Evolutionary conservation across 2,888 invertebrate species (phyloP), one percentile per base, ranked within the genome.

Genomic region (Dinocampus coccinellae): DNA sequence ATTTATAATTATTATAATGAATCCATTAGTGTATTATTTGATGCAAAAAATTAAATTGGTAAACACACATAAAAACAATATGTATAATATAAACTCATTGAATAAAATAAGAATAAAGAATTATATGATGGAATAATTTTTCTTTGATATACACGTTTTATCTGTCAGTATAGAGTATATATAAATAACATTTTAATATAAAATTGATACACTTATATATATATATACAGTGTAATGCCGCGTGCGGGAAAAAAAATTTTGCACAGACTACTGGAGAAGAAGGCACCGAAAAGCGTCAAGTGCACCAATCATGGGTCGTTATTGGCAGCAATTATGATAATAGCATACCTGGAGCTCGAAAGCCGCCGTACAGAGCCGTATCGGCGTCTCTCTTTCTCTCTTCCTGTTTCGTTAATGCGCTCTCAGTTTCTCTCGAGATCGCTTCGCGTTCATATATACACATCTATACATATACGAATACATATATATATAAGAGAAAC

Each of bases 281-380:
- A 66, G 66, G 36, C 78, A 79, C 79, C 81, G 80, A 79, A 80
- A 81, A 81, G 84, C 81, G 82, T 82, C 83, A 84, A 85, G 82
- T 82, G 84, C 82, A 82, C 84, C 85, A 83, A 85, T 84, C 84
- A 84, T 81, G 81, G 79, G 80, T 83, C 83, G 83, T 84, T 85
- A 84, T 84, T 84, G 84, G 81, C 81, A 81, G 84, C 84, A 86
- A 86, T 86, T 86, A 86, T 85, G 85, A 85, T 85, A 86, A 85
- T 85, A 82, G 84, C 82, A 83, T 80, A 84, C 81, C 84, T 79
- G 78, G 77, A 79, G 81, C 82, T 72, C 73, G 70, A 73, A 71
- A 76, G 76, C 71, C 76, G 68, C 74, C 75, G 75, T 76, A 69
- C 68, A 47, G 71, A 47, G 42, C 36, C 55, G 68, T 29, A 29